Evolutionary conservation across 2,113 vertebrate genomes (phyloP).

Genomic region (Catharus minimus): DNA sequence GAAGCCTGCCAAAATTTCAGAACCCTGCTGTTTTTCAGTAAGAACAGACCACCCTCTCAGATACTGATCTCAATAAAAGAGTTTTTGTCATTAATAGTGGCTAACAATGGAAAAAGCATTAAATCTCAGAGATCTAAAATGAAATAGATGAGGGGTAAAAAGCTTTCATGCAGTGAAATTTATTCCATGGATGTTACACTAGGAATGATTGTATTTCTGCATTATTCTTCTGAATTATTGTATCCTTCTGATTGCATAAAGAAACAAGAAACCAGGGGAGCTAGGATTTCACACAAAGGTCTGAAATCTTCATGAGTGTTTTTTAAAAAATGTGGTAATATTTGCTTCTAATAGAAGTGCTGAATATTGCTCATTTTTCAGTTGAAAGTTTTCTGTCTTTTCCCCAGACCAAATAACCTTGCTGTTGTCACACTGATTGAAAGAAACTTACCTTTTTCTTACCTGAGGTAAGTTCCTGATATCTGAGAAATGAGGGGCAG

Average conservation of each 20-base stretch:
- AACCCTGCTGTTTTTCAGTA: not conserved
- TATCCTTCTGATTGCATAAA: not conserved
- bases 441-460: not conserved
- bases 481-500: not conserved
- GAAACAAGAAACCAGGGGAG: not conserved
- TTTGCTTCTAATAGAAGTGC: not conserved
- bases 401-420: not conserved
- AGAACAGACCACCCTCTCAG: not conserved
- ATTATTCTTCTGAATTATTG: not conserved
- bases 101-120: not conserved
- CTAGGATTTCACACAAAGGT: not conserved
- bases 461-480: not conserved
- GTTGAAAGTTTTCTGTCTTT: not conserved
- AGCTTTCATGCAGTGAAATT: not conserved
- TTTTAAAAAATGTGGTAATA: not conserved
- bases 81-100: not conserved
- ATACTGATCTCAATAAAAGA: not conserved
- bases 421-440: not conserved
- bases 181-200: not conserved
- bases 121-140: not conserved
- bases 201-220: not conserved
- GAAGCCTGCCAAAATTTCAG: constrained; percentile 7
- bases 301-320: not conserved
- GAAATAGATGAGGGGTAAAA: not conserved
- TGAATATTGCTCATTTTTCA: not conserved